Conservation (phyloP, 1,140 invertebrate species). For the Bathynomus jamesi region DNA sequence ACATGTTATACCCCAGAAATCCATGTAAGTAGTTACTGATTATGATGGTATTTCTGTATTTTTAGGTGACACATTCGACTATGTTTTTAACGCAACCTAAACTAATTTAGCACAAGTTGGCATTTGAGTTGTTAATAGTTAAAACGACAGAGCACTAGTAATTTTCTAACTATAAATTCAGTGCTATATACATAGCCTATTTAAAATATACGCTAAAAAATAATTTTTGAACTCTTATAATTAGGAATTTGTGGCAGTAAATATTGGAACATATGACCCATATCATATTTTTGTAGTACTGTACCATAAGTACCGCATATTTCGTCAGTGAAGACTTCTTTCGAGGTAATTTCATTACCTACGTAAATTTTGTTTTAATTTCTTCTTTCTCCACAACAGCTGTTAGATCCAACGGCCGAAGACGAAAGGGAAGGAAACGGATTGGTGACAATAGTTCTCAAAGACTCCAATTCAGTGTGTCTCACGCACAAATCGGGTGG, state of each 20-base stretch:
- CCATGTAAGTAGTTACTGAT: background rate
- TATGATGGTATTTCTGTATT: background rate
- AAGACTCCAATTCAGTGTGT: conserved; percentile 21
- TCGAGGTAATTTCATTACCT: too few relatives aligned
- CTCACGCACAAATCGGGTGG: conserved; percentile 27
- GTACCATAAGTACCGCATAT: too few relatives aligned
- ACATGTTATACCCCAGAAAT: background rate
- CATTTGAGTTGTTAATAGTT: too few relatives aligned
- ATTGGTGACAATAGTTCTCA: conserved; percentile 41
- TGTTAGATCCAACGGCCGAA: conserved; percentile 44
- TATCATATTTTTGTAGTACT: too few relatives aligned
- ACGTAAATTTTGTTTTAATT: background rate
- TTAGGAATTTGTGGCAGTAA: background rate
- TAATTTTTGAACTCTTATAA: background rate
- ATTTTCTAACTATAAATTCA: background rate
- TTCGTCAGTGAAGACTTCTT: too few relatives aligned
- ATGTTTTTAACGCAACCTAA: background rate
- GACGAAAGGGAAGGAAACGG: conserved; percentile 44
- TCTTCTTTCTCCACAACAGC: background rate
- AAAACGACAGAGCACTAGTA: too few relatives aligned
- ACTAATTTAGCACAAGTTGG: too few relatives aligned
- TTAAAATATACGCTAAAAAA: background rate
- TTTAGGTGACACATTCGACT: too few relatives aligned
- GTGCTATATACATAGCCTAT: background rate
- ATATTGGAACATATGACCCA: background rate